These are phyloP conservation scores for Actenoides hombroni DNA, from an alignment of 2,113 vertebrate species.

Conservation along the genomic window DNA sequence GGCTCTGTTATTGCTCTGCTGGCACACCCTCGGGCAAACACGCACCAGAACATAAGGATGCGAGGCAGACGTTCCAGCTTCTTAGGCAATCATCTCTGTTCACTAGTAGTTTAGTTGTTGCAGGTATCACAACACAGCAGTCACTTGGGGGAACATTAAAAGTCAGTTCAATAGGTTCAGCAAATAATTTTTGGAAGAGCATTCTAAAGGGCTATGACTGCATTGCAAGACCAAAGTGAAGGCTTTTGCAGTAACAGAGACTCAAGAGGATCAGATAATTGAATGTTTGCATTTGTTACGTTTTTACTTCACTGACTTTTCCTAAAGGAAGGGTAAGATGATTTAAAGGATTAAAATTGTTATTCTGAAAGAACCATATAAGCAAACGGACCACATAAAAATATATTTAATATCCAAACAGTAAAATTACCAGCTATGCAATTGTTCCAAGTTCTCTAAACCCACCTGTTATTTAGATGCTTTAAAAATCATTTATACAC, in stretches of 20 bases:
- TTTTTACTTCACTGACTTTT: neutral
- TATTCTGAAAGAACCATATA: neutral
- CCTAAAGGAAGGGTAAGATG: neutral
- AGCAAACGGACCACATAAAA: neutral
- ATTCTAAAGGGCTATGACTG: neutral
- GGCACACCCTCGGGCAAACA: neutral
- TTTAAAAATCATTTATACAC: neutral
- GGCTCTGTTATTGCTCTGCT: fast-evolving
- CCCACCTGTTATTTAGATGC: neutral
- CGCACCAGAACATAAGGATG: fast-evolving
- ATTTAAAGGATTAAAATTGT: neutral
- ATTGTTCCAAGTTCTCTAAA: neutral
- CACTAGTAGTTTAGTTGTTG: neutral
- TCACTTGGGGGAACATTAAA: neutral
- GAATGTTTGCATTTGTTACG: neutral
- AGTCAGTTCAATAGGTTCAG: neutral
- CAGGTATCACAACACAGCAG: neutral
- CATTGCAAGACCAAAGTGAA: neutral
- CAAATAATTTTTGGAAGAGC: neutral
- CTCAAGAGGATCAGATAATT: neutral
- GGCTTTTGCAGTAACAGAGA: neutral
- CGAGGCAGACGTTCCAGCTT: neutral
- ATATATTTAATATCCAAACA: neutral
- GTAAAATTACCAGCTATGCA: neutral
- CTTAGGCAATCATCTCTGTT: neutral